phyloP scores from a whole-genome alignment of 2,888 invertebrate species.

The Clivina fossor region DNA sequence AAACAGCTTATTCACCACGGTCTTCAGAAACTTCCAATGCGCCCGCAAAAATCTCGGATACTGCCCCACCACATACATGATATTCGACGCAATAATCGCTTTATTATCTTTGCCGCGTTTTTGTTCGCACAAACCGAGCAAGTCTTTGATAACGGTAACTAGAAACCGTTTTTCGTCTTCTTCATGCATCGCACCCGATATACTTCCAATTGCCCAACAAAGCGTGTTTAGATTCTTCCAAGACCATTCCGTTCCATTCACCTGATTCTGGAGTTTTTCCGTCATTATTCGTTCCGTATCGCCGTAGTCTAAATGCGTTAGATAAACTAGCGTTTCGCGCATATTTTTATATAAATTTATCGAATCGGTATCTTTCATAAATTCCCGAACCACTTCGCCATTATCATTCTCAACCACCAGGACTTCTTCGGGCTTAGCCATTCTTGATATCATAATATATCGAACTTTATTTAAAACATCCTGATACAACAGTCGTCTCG shows the following conservation, averaged over 20 bases:
- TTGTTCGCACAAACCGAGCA: conserved; percentile 96
- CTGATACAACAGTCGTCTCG: conserved; percentile 73
- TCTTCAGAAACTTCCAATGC: conserved; percentile 99
- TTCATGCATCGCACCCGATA: conserved; percentile 98
- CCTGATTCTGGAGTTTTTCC: conserved; percentile 96
- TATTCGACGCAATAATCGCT: conserved; percentile 99
- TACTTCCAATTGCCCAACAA: conserved; percentile 99
- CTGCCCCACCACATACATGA: conserved; percentile 99
- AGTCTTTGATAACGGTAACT: conserved; percentile 97
- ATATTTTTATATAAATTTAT: conserved; percentile 99
- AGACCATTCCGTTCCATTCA: conserved; percentile 98
- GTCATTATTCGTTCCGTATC: conserved; percentile 99
- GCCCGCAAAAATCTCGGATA: conserved; percentile 97
- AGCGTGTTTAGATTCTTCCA: conserved; percentile 99
- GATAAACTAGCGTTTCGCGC: conserved; percentile 95
- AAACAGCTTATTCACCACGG: conserved; percentile 99
- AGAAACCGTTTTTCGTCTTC: conserved; percentile 99
- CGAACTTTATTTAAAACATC: conserved; percentile 85
- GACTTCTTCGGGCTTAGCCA: conserved; percentile 99
- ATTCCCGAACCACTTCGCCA: conserved; percentile 98
- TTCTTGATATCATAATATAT: conserved; percentile 97
- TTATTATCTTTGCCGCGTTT: conserved; percentile 99
- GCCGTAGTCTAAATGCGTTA: conserved; percentile 96
- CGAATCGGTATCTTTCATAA: conserved; percentile 99
- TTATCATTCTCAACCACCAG: conserved; percentile 99